Conservation (phyloP, 1,140 invertebrate species). For the Procambarus virginalis region DNA sequence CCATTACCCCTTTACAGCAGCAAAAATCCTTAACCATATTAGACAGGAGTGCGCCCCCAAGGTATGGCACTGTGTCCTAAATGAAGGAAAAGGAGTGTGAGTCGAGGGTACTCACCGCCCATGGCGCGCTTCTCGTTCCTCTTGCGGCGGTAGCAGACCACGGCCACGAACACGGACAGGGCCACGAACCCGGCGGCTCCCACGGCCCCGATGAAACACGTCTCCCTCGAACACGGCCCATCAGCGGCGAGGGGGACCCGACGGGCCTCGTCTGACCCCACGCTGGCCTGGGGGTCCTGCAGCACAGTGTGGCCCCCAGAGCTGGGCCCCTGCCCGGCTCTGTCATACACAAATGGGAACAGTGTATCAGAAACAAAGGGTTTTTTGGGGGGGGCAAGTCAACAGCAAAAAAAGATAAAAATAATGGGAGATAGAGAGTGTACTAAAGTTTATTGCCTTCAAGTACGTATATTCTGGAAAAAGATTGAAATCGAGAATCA, state of each 20-base stretch:
- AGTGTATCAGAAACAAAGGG: too few relatives aligned
- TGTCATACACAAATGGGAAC: neutral
- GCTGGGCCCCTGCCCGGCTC: constrained; percentile 60
- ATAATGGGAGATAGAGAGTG: too few relatives aligned
- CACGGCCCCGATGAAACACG: constrained; percentile 66
- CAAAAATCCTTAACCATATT: too few relatives aligned
- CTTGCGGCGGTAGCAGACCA: constrained; percentile 63
- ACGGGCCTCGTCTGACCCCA: constrained; percentile 39
- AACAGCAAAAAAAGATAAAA: too few relatives aligned
- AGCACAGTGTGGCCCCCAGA: constrained; percentile 65
- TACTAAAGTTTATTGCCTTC: too few relatives aligned
- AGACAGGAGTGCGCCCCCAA: too few relatives aligned
- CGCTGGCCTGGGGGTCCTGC: constrained; percentile 60
- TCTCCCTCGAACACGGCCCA: constrained; percentile 30
- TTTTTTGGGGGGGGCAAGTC: too few relatives aligned
- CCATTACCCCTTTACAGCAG: too few relatives aligned
- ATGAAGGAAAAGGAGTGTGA: neutral
- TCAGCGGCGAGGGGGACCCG: constrained; percentile 58
- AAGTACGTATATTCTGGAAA: too few relatives aligned
- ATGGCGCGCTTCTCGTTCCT: constrained; percentile 66
- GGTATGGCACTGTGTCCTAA: too few relatives aligned
- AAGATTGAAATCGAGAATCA: too few relatives aligned
- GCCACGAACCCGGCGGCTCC: constrained; percentile 61
- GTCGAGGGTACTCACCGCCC: constrained; percentile 35
- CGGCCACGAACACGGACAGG: constrained; percentile 63